These are phyloP conservation scores for Vollenhovia emeryi DNA, from an alignment of 1,140 invertebrate species.

Conservation along the genomic window DNA sequence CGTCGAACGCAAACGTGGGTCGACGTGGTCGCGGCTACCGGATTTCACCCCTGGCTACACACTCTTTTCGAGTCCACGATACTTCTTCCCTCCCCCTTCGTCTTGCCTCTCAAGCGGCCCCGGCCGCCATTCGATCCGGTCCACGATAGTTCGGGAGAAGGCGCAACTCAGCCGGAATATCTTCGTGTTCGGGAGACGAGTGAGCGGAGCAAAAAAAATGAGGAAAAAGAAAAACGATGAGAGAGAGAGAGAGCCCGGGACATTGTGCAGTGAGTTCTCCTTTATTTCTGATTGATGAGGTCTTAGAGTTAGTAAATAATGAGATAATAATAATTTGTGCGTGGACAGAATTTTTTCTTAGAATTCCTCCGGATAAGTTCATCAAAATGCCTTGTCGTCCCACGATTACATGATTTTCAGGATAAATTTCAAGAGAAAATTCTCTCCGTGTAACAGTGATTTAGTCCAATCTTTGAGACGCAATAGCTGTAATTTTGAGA, in stretches of 20 bases:
- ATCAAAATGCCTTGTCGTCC: too few species aligned
- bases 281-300: neutral
- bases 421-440: too few species aligned
- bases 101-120: conserved; percentile 48
- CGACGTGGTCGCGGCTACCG: conserved; percentile 83
- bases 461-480: neutral
- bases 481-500: neutral
- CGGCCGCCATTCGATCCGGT: conserved; percentile 80
- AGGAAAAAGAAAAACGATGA: neutral
- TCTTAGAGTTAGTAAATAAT: neutral
- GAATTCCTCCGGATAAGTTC: too few species aligned
- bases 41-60: conserved; percentile 84
- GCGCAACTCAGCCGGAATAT: conserved; percentile 82
- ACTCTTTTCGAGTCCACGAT: conserved; percentile 70
- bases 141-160: conserved; percentile 79
- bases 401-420: too few species aligned
- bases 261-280: neutral
- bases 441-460: neutral
- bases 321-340: neutral
- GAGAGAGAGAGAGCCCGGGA: neutral
- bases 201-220: neutral
- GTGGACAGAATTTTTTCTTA: too few species aligned
- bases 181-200: conserved; percentile 72
- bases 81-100: conserved; percentile 60
- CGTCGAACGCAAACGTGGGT: conserved; percentile 80